Evolutionary conservation across 2,797 vertebrate genomes (phyloP).

Genomic region (Passerculus sandwichensis): DNA sequence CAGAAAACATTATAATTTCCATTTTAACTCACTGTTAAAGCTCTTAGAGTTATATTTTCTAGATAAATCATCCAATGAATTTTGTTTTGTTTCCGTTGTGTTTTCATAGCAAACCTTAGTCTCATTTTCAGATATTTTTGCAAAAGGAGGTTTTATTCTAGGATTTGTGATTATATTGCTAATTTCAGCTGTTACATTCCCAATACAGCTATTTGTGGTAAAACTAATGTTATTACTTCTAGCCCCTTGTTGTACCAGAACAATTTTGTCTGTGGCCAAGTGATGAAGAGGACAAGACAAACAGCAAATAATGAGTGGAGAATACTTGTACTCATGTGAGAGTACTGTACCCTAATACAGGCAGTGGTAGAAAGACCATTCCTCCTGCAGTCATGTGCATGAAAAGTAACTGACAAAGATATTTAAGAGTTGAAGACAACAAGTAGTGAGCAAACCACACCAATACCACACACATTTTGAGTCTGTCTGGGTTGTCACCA

Average conservation of each 20-base stretch:
- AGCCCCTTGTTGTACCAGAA: neutral
- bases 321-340: neutral
- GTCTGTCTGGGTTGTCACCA: neutral
- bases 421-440: neutral
- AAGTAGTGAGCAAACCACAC: neutral
- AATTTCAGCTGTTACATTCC: neutral
- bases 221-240: neutral
- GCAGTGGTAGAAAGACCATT: neutral
- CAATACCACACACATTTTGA: neutral
- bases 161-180: neutral
- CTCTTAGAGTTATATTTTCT: neutral
- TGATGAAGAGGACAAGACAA: neutral
- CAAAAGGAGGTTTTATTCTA: neutral
- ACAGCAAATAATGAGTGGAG: neutral
- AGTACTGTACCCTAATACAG: neutral
- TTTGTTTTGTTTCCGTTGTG: neutral
- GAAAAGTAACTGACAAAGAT: neutral
- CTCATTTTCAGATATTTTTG: neutral
- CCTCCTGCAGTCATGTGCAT: neutral
- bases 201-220: neutral
- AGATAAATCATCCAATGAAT: neutral
- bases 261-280: neutral
- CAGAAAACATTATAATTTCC: neutral
- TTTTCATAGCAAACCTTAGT: slow-evolving; percentile 5
- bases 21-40: neutral